A percentile compares a stretch with the other conserved stretches of the same genome.
Conservation (phyloP, 1,140 invertebrate genomes). For the Magallana ariakensis region DNA sequence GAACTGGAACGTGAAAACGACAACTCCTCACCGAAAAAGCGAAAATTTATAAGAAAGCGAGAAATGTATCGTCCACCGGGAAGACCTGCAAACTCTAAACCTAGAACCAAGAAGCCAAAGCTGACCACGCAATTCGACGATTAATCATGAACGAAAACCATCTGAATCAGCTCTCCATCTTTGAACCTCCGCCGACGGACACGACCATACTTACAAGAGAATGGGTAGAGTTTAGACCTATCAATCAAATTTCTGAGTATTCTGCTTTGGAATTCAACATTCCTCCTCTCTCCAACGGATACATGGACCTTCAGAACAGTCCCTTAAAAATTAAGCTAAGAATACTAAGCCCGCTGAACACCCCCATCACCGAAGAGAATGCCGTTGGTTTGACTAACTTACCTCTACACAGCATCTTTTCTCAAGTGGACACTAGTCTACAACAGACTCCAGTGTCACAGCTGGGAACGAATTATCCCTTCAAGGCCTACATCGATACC, state of each 20-base stretch:
- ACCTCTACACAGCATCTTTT: slow-evolving; percentile 44
- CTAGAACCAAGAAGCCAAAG: neutral
- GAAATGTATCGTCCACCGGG: slow-evolving; percentile 1
- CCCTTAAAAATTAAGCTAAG: slow-evolving; percentile 14
- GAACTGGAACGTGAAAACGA: slow-evolving; percentile 38
- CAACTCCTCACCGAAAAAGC: slow-evolving; percentile 14
- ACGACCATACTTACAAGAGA: slow-evolving; percentile 40
- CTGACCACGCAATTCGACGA: neutral
- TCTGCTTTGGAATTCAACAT: slow-evolving; percentile 50
- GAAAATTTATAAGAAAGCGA: slow-evolving; percentile 5
- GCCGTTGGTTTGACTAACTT: slow-evolving; percentile 21
- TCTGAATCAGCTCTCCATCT: slow-evolving; percentile 43
- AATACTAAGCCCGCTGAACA: neutral
- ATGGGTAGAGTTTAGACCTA: slow-evolving; percentile 50
- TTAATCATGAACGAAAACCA: slow-evolving; percentile 46
- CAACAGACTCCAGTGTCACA: slow-evolving; percentile 48
- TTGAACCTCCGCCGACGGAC: slow-evolving; percentile 37
- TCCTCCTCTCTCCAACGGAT: slow-evolving; percentile 33
- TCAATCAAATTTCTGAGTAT: slow-evolving; percentile 43
- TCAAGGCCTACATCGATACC: slow-evolving; percentile 58
- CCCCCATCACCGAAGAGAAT: neutral
- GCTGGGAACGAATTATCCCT: slow-evolving; percentile 31
- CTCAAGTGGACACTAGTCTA: slow-evolving; percentile 41
- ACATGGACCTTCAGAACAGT: slow-evolving; percentile 49
- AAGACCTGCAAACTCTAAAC: slow-evolving; percentile 3